Conservation (phyloP, 2,888 invertebrate species). For the Noctua pronuba region DNA sequence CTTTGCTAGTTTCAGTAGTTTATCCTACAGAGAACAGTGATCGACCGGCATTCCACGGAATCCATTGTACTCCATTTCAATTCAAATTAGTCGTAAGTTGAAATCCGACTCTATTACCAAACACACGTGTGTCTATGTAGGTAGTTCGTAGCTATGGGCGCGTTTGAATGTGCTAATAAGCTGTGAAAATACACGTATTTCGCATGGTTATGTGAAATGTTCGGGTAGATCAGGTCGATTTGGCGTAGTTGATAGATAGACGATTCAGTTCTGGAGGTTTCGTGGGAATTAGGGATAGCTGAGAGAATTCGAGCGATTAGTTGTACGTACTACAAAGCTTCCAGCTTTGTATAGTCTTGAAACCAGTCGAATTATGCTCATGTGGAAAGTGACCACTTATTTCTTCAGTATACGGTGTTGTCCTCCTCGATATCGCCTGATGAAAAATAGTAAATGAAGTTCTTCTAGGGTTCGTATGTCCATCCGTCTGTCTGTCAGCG, state of each 20-base stretch:
- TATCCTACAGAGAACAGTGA: constrained; percentile 7
- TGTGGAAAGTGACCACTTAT: too few relatives aligned
- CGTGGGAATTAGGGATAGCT: neutral
- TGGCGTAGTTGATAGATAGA: neutral
- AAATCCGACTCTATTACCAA: constrained; percentile 24
- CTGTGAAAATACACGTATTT: constrained; percentile 44
- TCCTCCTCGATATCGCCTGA: too few relatives aligned
- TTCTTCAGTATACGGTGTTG: too few relatives aligned
- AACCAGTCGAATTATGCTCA: too few relatives aligned
- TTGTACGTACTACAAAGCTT: neutral
- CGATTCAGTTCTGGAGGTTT: neutral
- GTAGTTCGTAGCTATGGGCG: neutral
- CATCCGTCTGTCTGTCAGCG: too few relatives aligned
- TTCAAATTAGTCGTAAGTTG: constrained; percentile 22
- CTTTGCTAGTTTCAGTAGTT: constrained; percentile 1
- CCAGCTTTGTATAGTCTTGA: too few relatives aligned
- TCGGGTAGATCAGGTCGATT: constrained; percentile 38
- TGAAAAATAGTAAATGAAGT: too few relatives aligned
- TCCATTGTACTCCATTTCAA: constrained; percentile 15
- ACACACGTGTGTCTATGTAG: neutral
- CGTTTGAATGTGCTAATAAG: constrained; percentile 49
- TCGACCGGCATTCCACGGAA: constrained; percentile 3
- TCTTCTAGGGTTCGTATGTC: too few relatives aligned
- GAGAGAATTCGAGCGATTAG: neutral
- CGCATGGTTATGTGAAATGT: constrained; percentile 42